Conservation (phyloP, 2,888 invertebrate genomes). For the Calameuta idolon region DNA sequence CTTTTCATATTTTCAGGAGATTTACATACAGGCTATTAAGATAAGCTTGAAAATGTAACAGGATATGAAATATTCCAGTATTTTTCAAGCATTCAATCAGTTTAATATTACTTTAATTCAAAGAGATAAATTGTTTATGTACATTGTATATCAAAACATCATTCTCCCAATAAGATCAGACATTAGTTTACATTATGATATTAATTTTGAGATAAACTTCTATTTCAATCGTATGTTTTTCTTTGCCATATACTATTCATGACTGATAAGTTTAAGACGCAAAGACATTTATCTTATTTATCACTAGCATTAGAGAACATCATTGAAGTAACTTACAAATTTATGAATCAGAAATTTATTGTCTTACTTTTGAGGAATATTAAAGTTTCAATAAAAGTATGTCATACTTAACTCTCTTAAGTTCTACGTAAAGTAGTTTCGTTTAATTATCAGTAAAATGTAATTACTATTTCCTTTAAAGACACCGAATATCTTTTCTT, state of each 20-base stretch:
- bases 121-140: neutral
- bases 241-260: neutral
- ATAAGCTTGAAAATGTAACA: neutral
- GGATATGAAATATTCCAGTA: neutral
- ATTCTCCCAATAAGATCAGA: neutral
- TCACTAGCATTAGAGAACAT: neutral
- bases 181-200: neutral
- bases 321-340: neutral
- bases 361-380: neutral
- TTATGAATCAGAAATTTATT: neutral
- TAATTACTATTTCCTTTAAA: neutral
- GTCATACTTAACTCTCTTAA: neutral
- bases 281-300: neutral
- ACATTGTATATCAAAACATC: neutral
- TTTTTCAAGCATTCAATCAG: neutral
- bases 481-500: neutral
- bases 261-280: neutral
- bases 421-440: neutral
- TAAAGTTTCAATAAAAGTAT: neutral
- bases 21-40: neutral
- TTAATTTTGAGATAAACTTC: constrained; percentile 12
- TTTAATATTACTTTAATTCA: neutral
- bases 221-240: neutral
- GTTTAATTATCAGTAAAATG: neutral
- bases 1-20: neutral